Evolutionary conservation across 2,113 vertebrate species (phyloP), one percentile per base, ranked within the genome.

Genomic region (Scomber japonicus): DNA sequence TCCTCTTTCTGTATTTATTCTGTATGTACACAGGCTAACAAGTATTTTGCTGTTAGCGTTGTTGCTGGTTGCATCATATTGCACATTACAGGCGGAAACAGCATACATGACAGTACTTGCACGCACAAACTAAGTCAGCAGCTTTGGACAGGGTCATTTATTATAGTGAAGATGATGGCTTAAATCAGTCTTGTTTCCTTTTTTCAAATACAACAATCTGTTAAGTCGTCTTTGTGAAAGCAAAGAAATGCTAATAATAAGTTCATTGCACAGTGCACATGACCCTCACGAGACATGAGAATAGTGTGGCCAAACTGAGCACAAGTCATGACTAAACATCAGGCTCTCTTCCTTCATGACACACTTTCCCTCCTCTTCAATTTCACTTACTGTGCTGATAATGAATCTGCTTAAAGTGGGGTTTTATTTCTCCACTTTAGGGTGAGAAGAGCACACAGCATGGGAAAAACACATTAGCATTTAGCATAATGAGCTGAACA

Each of bases 281-380:
- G 89, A 80, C 19, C 55, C 1, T 67, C 74, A 70, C 13, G 17
- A 83, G 81, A 82, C 0, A 6, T 57, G 48, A 27, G 5, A 30
- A 35, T 11, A 44, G 31, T 13, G 24, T 69, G 27, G 14, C 57
- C 50, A 56, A 63, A 56, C 19, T 19, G 51, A 69, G 24, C 35
- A 16, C 31, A 60, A 65, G 45, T 64, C 56, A 30, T 46, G 49
- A 63, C 60, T 10, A 31, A 40, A 44, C 19, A 9, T 74, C 54
- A 3, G 3, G 17, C 24, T 56, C 70, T 27, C 7, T 19, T 48
- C 31, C 27, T 49, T 51, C 56, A 35, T 70, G 40, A 75, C 50
- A 68, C 31, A 65, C 15, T 40, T 17, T 50, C 2, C 49, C 7
- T n/a, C 51, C 13, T 27, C 45, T 63, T 44, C 57, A 53, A 27